These are phyloP conservation scores for Microcebus jonahi DNA, from an alignment of 2,113 vertebrate genomes.

Conservation along the genomic window DNA sequence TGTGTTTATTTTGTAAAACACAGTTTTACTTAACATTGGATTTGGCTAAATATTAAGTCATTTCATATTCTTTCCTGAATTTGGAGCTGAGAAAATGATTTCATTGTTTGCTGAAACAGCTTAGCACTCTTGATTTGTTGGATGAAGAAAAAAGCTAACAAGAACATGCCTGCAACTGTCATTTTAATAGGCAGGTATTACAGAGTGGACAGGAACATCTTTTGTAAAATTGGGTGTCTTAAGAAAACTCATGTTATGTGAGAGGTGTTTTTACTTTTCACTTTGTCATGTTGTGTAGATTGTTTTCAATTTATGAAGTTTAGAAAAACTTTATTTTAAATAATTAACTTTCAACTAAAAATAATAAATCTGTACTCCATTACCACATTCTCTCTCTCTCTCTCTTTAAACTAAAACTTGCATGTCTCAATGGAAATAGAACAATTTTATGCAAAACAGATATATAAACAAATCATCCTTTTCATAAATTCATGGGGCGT, in stretches of 20 bases:
- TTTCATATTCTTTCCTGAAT: conserved; percentile 63
- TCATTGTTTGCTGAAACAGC: conserved; percentile 52
- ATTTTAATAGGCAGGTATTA: conserved; percentile 45
- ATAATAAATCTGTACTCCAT: neutral
- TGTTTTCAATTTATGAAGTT: neutral
- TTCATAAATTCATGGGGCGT: conserved; percentile 3
- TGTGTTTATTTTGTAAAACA: conserved; percentile 71
- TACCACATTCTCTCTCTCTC: neutral
- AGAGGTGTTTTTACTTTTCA: neutral
- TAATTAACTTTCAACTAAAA: neutral
- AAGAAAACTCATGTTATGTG: neutral
- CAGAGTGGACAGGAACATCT: neutral
- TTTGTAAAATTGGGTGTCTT: conserved; percentile 38
- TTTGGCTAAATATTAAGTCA: conserved; percentile 63
- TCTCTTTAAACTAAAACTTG: neutral
- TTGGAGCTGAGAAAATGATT: conserved; percentile 66
- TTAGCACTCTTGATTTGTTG: conserved; percentile 56
- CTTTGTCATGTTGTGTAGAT: neutral
- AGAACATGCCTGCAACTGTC: conserved; percentile 32
- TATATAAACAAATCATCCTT: neutral
- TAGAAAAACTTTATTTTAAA: conserved; percentile 21
- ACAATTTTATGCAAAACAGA: conserved; percentile 28
- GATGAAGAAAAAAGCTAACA: conserved; percentile 56
- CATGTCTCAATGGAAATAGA: conserved; percentile 16
- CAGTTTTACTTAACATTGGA: conserved; percentile 61